Percentiles rank a stretch among this genome's conserved stretches.
Conservation (phyloP, 2,888 invertebrate genomes). For the Xestia c-nigrum region DNA sequence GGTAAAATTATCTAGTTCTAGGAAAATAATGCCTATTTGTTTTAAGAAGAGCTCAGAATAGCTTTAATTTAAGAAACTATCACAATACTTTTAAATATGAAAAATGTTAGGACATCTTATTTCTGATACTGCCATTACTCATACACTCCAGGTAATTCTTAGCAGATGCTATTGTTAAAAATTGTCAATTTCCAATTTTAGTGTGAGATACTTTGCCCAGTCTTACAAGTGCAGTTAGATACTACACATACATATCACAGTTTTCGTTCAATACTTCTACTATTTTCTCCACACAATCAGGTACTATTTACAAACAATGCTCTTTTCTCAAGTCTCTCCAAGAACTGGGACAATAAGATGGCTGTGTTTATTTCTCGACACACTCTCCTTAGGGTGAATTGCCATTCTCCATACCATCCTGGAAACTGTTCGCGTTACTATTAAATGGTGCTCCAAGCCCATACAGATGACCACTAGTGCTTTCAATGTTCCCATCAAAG, state of each 20-base stretch:
- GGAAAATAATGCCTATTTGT: neutral
- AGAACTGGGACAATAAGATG: constrained; percentile 67
- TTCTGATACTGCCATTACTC: neutral
- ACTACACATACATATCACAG: constrained; percentile 64
- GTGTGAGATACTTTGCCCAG: constrained; percentile 1
- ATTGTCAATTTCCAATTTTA: neutral
- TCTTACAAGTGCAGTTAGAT: constrained; percentile 34
- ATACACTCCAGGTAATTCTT: neutral
- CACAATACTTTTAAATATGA: constrained; percentile 6
- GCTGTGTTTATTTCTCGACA: constrained; percentile 63
- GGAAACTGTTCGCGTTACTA: constrained; percentile 93
- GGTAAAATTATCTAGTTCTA: constrained; percentile 19
- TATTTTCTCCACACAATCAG: constrained; percentile 59
- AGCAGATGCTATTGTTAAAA: neutral
- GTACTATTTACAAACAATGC: constrained; percentile 52
- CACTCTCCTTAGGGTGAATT: constrained; percentile 80
- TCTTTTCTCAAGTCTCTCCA: constrained; percentile 61
- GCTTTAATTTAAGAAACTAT: neutral
- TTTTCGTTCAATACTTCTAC: constrained; percentile 46
- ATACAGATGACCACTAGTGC: constrained; percentile 98
- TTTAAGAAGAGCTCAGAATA: neutral
- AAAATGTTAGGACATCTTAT: neutral
- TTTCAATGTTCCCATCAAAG: constrained; percentile 99
- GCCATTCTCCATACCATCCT: constrained; percentile 93
- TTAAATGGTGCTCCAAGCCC: constrained; percentile 97